Evolutionary conservation across 2,113 vertebrate genomes (phyloP).

Genomic region (Chunga burmeisteri): DNA sequence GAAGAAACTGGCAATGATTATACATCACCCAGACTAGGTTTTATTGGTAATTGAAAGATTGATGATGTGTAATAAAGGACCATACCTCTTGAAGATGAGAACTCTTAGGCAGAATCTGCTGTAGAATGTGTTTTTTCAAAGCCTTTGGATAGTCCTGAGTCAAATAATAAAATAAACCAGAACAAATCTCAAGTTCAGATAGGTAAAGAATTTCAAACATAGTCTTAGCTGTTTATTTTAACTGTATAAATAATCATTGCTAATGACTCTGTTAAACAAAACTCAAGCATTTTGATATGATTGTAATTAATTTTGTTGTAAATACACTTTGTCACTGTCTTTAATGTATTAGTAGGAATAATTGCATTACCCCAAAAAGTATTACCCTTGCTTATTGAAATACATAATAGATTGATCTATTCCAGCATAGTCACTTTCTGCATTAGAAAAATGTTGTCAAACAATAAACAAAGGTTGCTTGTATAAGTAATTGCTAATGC

Average conservation of each 20-base stretch:
- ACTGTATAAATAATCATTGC: background rate
- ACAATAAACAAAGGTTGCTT: background rate
- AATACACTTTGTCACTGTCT: background rate
- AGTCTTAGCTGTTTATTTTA: background rate
- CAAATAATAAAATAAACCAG: background rate
- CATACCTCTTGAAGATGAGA: background rate
- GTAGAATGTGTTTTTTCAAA: background rate
- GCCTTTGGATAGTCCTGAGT: background rate
- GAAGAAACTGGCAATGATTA: background rate
- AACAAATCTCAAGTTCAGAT: background rate
- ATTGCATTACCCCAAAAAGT: background rate
- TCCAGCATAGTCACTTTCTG: background rate
- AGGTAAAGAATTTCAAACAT: background rate
- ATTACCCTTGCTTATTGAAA: background rate
- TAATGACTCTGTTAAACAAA: background rate
- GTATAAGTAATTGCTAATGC: background rate
- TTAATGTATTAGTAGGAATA: background rate
- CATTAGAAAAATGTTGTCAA: background rate
- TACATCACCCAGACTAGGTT: background rate
- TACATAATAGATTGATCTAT: background rate
- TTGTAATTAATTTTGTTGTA: background rate
- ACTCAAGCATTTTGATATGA: background rate
- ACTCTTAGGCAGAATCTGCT: background rate
- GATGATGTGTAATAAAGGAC: background rate
- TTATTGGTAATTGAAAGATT: background rate